Conservation (phyloP, 2,797 vertebrate genomes). For the Ptychobarbus kaznakovi region DNA sequence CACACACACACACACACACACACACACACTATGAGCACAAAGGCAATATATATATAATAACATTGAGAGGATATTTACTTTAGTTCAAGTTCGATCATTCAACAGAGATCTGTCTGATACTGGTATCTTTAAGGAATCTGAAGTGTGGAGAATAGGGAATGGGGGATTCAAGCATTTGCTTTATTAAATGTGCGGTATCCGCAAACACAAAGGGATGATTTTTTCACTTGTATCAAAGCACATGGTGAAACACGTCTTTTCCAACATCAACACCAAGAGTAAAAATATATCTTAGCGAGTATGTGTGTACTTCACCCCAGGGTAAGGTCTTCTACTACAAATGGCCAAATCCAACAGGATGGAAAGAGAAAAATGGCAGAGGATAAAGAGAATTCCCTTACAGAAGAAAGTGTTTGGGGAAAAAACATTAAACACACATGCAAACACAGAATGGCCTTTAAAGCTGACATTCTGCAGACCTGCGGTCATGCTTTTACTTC, state of each 20-base stretch:
- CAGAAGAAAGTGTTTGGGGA: constrained; percentile 60
- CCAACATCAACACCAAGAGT: constrained; percentile 61
- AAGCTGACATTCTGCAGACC: constrained; percentile 57
- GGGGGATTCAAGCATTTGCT: constrained; percentile 22
- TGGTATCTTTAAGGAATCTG: not conserved
- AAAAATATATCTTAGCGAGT: constrained; percentile 54
- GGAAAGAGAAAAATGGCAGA: constrained; percentile 82
- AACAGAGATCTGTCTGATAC: not conserved
- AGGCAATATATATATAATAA: constrained; percentile 56
- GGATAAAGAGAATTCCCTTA: constrained; percentile 81
- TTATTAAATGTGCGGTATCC: constrained; percentile 42
- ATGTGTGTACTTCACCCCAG: constrained; percentile 73
- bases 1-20: constrained; percentile 54
- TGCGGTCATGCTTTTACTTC: constrained; percentile 70
- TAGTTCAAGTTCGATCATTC: not conserved
- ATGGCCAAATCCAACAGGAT: constrained; percentile 75
- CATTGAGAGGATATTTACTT: not conserved
- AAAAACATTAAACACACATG: constrained; percentile 50
- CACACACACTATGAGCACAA: constrained; percentile 36
- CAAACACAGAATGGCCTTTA: constrained; percentile 58
- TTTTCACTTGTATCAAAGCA: constrained; percentile 49
- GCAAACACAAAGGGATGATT: constrained; percentile 45
- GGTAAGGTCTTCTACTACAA: constrained; percentile 81
- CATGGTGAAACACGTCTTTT: constrained; percentile 39
- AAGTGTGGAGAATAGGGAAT: not conserved